Conservation (phyloP, 1,140 invertebrate species). For the Acromyrmex charruanus region DNA sequence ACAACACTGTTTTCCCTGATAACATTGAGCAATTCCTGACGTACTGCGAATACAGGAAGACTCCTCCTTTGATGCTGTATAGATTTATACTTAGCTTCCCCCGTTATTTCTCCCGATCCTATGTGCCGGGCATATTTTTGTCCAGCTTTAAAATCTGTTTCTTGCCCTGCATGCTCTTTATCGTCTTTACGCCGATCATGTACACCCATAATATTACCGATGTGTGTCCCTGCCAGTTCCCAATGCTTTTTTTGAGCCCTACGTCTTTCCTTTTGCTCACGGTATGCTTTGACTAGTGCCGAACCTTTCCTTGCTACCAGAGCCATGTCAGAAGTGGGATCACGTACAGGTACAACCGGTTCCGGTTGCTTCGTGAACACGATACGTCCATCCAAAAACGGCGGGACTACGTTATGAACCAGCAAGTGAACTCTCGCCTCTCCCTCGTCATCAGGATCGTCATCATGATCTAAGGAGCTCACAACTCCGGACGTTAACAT, state of each 20-base stretch:
- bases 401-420: conserved; percentile 99
- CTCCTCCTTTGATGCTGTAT: conserved; percentile 96
- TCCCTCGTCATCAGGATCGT: conserved; percentile 96
- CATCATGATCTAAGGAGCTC: conserved; percentile 94
- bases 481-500: conserved; percentile 99
- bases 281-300: conserved; percentile 94
- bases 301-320: conserved; percentile 98
- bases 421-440: conserved; percentile 98
- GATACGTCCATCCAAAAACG: conserved; percentile 98
- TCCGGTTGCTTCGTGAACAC: conserved; percentile 99
- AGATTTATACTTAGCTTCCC: conserved; percentile 95
- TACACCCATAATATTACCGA: conserved; percentile 98
- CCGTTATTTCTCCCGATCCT: conserved; percentile 91
- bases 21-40: conserved; percentile 96
- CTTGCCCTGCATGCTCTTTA: conserved; percentile 88
- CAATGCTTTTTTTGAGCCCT: conserved; percentile 99
- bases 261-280: conserved; percentile 98
- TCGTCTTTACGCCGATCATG: conserved; percentile 91
- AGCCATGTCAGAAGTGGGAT: conserved; percentile 99
- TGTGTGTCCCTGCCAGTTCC: conserved; percentile 98
- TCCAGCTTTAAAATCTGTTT: conserved; percentile 92
- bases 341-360: conserved; percentile 90
- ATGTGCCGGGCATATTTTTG: conserved; percentile 99
- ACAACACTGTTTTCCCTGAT: conserved; percentile 98
- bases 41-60: conserved; percentile 98